A percentile compares a stretch with the other conserved stretches of the same genome.
These are phyloP conservation scores for Cosmorhoe ocellata DNA, from an alignment of 2,888 invertebrate species.

Conservation along the genomic window DNA sequence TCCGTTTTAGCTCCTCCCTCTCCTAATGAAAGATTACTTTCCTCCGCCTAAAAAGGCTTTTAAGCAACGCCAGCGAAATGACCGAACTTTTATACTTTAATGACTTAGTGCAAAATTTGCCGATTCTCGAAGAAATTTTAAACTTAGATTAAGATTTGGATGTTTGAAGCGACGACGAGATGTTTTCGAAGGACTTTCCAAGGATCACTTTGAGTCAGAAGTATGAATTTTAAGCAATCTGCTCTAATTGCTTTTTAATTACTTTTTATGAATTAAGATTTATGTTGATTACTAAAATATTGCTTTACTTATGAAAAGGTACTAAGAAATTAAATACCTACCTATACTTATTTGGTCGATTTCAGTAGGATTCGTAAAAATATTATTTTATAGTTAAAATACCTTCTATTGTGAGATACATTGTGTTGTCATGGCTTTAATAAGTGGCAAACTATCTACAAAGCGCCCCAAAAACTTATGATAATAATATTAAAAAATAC, in stretches of 20 bases:
- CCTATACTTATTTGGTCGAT: no score
- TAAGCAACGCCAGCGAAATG: slow-evolving; percentile 81
- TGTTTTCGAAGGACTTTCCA: slow-evolving; percentile 65
- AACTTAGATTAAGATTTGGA: slow-evolving; percentile 82
- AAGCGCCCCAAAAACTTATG: no score
- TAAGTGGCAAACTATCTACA: no score
- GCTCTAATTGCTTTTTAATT: slow-evolving; percentile 80
- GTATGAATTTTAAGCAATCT: slow-evolving; percentile 76
- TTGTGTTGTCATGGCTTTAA: no score
- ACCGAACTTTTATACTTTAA: slow-evolving; percentile 83
- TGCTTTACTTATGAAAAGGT: slow-evolving; percentile 19
- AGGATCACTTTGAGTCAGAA: slow-evolving; percentile 65
- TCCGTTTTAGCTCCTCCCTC: slow-evolving; percentile 80
- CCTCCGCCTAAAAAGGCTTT: slow-evolving; percentile 82
- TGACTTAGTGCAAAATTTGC: slow-evolving; percentile 82
- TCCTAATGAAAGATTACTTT: slow-evolving; percentile 82
- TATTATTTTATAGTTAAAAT: no score
- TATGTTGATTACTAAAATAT: slow-evolving; percentile 31
- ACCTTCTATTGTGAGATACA: no score
- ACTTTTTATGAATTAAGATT: slow-evolving; percentile 61
- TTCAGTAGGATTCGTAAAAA: no score
- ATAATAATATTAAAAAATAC: no score
- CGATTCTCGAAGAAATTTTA: slow-evolving; percentile 81
- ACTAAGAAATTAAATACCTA: no score
- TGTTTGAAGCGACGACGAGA: slow-evolving; percentile 71